phyloP scores from a whole-genome alignment of 2,888 invertebrate species.

The Aphidoletes aphidimyza region DNA sequence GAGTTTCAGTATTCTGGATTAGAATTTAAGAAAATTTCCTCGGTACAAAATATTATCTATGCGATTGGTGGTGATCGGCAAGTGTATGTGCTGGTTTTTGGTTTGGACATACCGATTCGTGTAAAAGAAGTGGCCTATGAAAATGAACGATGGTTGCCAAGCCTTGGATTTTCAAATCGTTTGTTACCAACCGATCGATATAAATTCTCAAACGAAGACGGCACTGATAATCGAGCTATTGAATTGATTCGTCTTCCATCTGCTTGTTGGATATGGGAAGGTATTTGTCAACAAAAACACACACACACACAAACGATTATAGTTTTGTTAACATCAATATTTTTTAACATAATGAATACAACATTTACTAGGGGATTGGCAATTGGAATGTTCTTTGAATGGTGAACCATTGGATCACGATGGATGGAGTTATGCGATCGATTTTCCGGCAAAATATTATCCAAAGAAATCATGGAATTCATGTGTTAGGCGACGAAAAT shows the following conservation, averaged over 20 bases:
- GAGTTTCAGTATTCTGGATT: slow-evolving; percentile 86
- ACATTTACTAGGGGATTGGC: slow-evolving; percentile 81
- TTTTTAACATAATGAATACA: background rate
- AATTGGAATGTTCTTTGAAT: slow-evolving; percentile 82
- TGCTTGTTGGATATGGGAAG: slow-evolving; percentile 97
- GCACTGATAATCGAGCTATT: slow-evolving; percentile 79
- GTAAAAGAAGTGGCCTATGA: slow-evolving; percentile 91
- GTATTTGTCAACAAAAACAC: slow-evolving; percentile 61
- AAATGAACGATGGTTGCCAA: slow-evolving; percentile 93
- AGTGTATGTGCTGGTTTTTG: slow-evolving; percentile 90
- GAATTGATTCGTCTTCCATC: slow-evolving; percentile 88
- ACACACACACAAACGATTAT: background rate
- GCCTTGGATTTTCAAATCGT: slow-evolving; percentile 86
- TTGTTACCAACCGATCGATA: slow-evolving; percentile 89
- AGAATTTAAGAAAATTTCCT: slow-evolving; percentile 89
- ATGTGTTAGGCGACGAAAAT: slow-evolving; percentile 87
- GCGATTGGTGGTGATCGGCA: slow-evolving; percentile 93
- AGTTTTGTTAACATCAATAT: background rate
- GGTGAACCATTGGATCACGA: slow-evolving; percentile 89
- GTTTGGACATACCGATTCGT: slow-evolving; percentile 88
- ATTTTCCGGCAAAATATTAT: slow-evolving; percentile 86
- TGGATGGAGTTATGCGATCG: slow-evolving; percentile 94
- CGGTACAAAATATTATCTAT: slow-evolving; percentile 88
- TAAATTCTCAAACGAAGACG: slow-evolving; percentile 87
- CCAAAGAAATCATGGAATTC: slow-evolving; percentile 88